Base-by-base conservation (phyloP, 1,140 invertebrate species). In the Achroia grisella region DNA sequence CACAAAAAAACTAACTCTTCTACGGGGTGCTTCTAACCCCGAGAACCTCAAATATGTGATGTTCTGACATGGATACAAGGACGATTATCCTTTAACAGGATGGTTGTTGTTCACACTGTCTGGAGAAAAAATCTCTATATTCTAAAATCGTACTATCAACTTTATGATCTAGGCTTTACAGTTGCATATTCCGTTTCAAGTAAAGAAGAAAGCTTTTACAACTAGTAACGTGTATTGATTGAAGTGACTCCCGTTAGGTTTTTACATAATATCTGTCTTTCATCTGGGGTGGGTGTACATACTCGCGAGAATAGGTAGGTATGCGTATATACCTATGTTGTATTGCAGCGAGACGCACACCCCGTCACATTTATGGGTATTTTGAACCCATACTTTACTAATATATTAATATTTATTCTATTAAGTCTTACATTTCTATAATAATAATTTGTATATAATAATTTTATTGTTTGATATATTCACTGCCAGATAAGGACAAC, bases 261-360 rank as follows among this genome's bases (percentile, higher is more conserved):
- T 81, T 78, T 83, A 83, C 79, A 83, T 82, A 79, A 81, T 81
- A 78, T 72, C 70, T 76, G 73, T 78, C 71, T 76, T 71, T 63
- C 58, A 48, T 62, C 41, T 62, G 62, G 76, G 74, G 74, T 70
- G 71, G 62, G 32, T 51, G 54, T 61, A 62, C 60, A 64, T 68
- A 50, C 17, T 23, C 17, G 17, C 35, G 35, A 37, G 14, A 4
- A 35, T 8, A 35, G 13, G 33, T 35, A n/a, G n/a, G 10, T 33
- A 10, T 37, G 35, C 35, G 2, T 6, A 23, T 23, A 6, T 23
- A 23, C 17, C n/a, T n/a, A 23, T 23, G 6, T 23, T 23, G 17
- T 23, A 23, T 23, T 23, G 6, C 17, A 23, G 17, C 17, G 17
- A n/a, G n/a, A 23, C 17, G 17, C 17, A 23, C 17, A 23, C 17